Evolutionary conservation across 2,888 invertebrate genomes (phyloP).

Genomic region (Agapetus fuscipes): DNA sequence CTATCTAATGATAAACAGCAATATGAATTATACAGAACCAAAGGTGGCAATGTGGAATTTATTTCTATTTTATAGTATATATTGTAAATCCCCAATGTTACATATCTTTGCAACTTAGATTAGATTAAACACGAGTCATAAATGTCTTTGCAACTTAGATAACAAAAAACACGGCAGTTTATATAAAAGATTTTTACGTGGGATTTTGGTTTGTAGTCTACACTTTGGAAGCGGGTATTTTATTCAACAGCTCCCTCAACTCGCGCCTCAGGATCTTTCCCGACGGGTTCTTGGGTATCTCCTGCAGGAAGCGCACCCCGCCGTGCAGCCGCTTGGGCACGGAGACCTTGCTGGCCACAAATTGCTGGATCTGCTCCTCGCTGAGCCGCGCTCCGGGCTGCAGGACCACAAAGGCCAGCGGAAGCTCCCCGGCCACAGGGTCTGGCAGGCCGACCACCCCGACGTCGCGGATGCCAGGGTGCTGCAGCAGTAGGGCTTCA

Average conservation of each 20-base stretch:
- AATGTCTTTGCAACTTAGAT: background rate
- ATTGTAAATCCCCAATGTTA: too few species aligned
- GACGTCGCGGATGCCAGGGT: conserved; percentile 62
- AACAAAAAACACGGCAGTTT: background rate
- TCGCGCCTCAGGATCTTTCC: conserved; percentile 59
- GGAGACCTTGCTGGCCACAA: conserved; percentile 38
- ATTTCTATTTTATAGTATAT: too few species aligned
- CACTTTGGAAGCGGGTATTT: conserved; percentile 27
- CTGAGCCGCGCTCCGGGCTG: conserved; percentile 42
- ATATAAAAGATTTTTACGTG: background rate
- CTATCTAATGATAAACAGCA: too few species aligned
- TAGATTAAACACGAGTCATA: too few species aligned
- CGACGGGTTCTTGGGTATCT: conserved; percentile 57
- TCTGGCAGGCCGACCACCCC: conserved; percentile 74
- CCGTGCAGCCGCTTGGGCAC: conserved; percentile 54
- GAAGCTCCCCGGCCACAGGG: conserved; percentile 63
- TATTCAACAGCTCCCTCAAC: conserved; percentile 38
- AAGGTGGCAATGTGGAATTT: too few species aligned
- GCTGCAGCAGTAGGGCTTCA: conserved; percentile 65
- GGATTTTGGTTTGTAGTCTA: conserved; percentile 21
- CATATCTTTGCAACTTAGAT: too few species aligned
- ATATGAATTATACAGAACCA: too few species aligned
- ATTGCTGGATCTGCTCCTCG: conserved; percentile 46
- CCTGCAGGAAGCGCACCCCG: conserved; percentile 54
- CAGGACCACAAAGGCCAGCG: conserved; percentile 64